A percentile compares a stretch with the other conserved stretches of the same genome.
Evolutionary conservation across 2,888 invertebrate species (phyloP).

Genomic region (Lasioglossum figueresi): DNA sequence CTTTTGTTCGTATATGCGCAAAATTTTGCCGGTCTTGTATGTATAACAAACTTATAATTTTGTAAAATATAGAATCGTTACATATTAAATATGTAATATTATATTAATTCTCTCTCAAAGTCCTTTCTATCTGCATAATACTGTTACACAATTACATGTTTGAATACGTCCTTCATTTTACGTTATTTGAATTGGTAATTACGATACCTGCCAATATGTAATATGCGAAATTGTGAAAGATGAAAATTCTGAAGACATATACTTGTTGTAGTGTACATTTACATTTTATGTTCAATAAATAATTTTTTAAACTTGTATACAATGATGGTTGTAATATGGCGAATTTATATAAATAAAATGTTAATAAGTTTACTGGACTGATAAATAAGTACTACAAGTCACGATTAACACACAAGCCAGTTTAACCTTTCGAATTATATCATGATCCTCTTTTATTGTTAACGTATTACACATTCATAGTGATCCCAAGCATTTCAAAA

Average conservation of each 20-base stretch:
- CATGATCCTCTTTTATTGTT: background rate
- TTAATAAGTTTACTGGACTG: background rate
- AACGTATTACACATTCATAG: background rate
- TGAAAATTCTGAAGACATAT: background rate
- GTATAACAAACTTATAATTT: background rate
- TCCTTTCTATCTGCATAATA: background rate
- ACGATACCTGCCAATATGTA: background rate
- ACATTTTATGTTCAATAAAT: background rate
- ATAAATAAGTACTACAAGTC: background rate
- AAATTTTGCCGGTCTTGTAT: background rate
- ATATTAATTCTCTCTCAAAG: background rate
- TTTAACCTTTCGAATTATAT: background rate
- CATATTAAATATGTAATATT: slow-evolving; percentile 7
- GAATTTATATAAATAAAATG: background rate
- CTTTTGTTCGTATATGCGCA: background rate
- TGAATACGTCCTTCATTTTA: background rate
- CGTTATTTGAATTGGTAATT: background rate
- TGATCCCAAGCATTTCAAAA: background rate
- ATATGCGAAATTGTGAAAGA: background rate
- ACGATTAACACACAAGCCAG: background rate
- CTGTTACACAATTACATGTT: background rate
- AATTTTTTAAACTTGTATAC: background rate
- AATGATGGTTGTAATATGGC: background rate
- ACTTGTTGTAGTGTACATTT: background rate
- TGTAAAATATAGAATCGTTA: background rate